Evolutionary conservation across 1,140 invertebrate species (phyloP).

Genomic region (Hermetia illucens): DNA sequence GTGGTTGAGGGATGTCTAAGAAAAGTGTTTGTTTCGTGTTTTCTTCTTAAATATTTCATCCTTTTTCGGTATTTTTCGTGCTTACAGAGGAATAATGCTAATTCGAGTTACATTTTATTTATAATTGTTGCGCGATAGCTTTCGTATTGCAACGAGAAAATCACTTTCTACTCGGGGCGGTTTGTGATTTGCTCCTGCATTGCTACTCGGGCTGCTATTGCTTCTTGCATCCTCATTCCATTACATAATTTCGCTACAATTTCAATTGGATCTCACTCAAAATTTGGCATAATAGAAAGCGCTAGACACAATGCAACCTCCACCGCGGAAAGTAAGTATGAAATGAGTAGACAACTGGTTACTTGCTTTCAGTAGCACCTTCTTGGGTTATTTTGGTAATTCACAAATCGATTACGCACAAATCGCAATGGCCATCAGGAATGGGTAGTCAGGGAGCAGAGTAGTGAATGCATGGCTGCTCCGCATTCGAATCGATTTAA

Average conservation of each 20-base stretch:
- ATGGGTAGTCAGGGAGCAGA: conserved; percentile 5
- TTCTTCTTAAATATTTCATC: not conserved
- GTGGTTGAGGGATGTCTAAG: not conserved
- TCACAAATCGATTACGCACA: not conserved
- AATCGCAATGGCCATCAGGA: not conserved
- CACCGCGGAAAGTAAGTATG: conserved; percentile 57
- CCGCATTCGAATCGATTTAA: conserved; percentile 1
- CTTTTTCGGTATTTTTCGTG: not conserved
- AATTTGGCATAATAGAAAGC: not conserved
- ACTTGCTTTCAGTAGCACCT: not conserved
- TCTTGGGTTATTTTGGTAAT: not conserved
- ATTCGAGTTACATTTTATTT: too few species aligned
- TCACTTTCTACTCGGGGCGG: not conserved
- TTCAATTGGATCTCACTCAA: not conserved
- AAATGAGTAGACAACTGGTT: too few species aligned
- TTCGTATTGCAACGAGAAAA: too few species aligned
- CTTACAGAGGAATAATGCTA: too few species aligned
- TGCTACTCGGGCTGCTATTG: not conserved
- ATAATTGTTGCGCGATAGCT: too few species aligned
- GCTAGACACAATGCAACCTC: conserved; percentile 50
- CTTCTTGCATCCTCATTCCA: not conserved
- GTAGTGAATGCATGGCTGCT: not conserved
- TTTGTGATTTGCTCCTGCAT: not conserved
- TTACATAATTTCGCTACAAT: not conserved
- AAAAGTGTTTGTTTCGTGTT: not conserved